phyloP scores from a whole-genome alignment of 2,797 vertebrate species.

The Scyliorhinus canicula region DNA sequence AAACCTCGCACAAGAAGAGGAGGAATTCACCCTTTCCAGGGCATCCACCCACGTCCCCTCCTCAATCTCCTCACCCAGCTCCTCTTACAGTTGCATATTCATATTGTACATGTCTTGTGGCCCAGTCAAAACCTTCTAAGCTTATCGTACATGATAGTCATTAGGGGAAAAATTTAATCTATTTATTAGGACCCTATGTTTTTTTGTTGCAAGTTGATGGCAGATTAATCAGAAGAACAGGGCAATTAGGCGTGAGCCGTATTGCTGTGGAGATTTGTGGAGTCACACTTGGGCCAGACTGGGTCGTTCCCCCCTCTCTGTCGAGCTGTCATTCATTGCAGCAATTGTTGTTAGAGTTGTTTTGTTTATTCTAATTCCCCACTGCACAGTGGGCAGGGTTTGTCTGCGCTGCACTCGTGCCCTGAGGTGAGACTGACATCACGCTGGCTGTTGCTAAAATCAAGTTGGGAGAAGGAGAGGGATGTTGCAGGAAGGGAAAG shows the following conservation, averaged over 20 bases:
- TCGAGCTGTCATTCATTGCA: background rate
- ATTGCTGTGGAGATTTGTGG: too few relatives aligned
- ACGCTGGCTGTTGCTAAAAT: constrained; percentile 40
- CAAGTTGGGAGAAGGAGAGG: background rate
- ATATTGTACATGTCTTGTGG: background rate
- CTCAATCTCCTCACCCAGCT: too few relatives aligned
- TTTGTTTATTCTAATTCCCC: background rate
- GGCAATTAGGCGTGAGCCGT: too few relatives aligned
- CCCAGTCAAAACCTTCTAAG: background rate
- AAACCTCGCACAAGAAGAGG: too few relatives aligned
- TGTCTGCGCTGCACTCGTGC: background rate
- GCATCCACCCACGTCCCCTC: too few relatives aligned
- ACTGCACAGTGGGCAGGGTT: background rate
- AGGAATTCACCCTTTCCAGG: too few relatives aligned
- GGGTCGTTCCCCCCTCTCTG: background rate
- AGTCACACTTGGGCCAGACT: background rate
- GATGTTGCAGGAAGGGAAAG: constrained; percentile 39
- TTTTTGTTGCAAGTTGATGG: background rate
- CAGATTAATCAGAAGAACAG: constrained; percentile 10
- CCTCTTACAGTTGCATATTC: background rate
- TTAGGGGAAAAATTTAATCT: background rate
- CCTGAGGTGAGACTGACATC: constrained; percentile 37
- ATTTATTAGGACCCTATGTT: constrained; percentile 39
- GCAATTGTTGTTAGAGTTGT: background rate
- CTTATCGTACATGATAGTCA: background rate